Base-by-base conservation (phyloP, 2,888 invertebrate genomes). In the Drosophila phalerata region DNA sequence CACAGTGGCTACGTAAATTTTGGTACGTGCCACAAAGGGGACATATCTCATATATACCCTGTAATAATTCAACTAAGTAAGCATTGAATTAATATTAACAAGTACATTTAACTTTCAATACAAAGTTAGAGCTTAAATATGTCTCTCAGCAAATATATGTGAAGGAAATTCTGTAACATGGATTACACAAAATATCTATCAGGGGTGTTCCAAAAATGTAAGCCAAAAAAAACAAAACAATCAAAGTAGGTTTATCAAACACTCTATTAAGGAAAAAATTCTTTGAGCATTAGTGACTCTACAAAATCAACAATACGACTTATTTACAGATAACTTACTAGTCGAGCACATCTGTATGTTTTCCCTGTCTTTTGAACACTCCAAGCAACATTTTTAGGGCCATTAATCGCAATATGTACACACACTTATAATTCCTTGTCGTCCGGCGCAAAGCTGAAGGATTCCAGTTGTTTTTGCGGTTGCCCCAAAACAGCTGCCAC, bases 401-500 rank as follows among this genome's bases (percentile, higher is more conserved):
- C 73, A 77, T 77, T 52, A 73, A 64, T 68, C 43, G 65, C 51
- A 40, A 60, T 62, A 45, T 64, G 47, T 53, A 48, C 67, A 43
- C 63, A 47, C 63, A 63, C 25, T 57, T 63, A 37, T 56, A 61
- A 76, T 68, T 72, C 51, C 58, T 47, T 25, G 48, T 64, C 8
- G 45, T 58, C 10, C 67, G 48, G 57, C 37, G 45, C 17, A 15
- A 55, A 56, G 40, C 19, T 61, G 45, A 63, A 75, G 74, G 75
- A 75, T 55, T 61, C 47, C 68, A 76, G 42, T 68, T 68, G 57
- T 25, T 22, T 40, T 57, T 70, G 77, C 73, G 79, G 81, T 71
- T 61, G 28, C 34, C 49, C 61, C 17, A 72, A 74, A 77, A 73
- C 86, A 68, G 79, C 75, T 86, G 69, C 67, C 63, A 28, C 51